Base-by-base conservation (phyloP, 2,113 vertebrate genomes). In the Gobiocypris rarus region DNA sequence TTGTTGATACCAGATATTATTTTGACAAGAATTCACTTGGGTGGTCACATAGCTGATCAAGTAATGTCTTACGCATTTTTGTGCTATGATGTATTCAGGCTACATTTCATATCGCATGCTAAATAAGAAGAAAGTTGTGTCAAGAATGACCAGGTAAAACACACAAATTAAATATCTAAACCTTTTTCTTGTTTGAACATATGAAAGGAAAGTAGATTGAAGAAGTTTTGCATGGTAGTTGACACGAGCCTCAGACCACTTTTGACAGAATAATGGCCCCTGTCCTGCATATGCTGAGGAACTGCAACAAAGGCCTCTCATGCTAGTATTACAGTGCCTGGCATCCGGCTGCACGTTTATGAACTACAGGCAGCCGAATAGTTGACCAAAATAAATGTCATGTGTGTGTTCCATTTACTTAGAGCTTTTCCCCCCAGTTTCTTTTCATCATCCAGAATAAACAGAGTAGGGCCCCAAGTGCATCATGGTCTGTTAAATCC, bases 401-500 rank as follows among this genome's bases (percentile, higher is more conserved):
- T 87, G 85, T 83, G 85, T 85, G 75, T 83, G 83, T 88, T 85
- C 59, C 83, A 85, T 87, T 87, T 86, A 86, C 83, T 83, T 83
- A 83, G 45, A 79, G 58, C 74, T 54, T 84, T 70, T 45, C 63
- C 75, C 41, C 69, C 65, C 43, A 52, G 31, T 76, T 80, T 85
- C 71, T 85, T 86, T 89, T 87, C 81, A 85, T 84, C 70, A 83
- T 77, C 83, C 85, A 78, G 65, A 85, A 74, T 83, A 85, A 79
- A 75, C 71, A 89, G 52, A 74, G 43, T 67, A 85, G 54, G 75
- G 61, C 73, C 80, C 83, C 79, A 87, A 77, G 85, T 58, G 58
- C 74, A 82, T 83, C 81, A 74, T 81, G 82, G 76, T 85, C 69
- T 85, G 58, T 86, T 87, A 83, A 90, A 84, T 92, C 89, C 84